These are phyloP conservation scores for Bilobella aurantiaca DNA, from an alignment of 1,140 invertebrate genomes.

Conservation along the genomic window DNA sequence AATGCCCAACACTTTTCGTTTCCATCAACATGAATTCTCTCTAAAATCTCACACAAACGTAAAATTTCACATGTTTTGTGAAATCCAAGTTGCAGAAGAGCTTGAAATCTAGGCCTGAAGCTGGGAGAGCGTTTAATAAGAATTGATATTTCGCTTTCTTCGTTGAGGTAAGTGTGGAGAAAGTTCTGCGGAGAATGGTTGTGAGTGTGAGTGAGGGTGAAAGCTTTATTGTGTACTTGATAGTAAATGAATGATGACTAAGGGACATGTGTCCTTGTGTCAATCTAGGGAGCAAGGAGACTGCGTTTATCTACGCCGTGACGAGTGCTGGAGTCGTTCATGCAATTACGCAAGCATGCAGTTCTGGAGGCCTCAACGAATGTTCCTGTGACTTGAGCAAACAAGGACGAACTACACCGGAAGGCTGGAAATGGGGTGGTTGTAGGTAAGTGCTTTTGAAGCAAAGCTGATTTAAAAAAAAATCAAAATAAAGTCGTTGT, in stretches of 20 bases:
- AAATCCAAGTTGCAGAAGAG: too few species aligned
- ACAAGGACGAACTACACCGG: conserved; percentile 44
- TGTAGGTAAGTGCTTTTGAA: conserved; percentile 43
- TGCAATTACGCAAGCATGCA: conserved; percentile 54
- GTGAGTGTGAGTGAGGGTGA: too few species aligned
- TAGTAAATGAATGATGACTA: conserved; percentile 3
- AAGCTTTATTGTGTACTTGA: neutral
- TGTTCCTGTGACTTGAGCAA: conserved; percentile 52
- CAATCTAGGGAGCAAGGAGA: conserved; percentile 53
- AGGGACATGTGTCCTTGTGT: conserved; percentile 21
- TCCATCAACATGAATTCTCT: too few species aligned
- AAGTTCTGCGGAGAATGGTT: too few species aligned
- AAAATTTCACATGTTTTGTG: too few species aligned
- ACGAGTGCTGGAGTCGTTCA: conserved; percentile 57
- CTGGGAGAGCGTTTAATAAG: too few species aligned
- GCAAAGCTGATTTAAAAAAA: neutral
- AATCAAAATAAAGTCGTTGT: neutral
- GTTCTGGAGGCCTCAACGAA: conserved; percentile 54
- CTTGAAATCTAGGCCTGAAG: too few species aligned
- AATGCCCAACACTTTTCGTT: too few species aligned
- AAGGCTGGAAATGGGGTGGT: conserved; percentile 58
- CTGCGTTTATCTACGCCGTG: conserved; percentile 57
- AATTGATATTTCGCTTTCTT: too few species aligned
- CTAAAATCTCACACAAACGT: too few species aligned
- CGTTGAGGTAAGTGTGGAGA: too few species aligned